Base-by-base conservation (phyloP, 1,140 invertebrate species). In the Lutraria rhynchaena region DNA sequence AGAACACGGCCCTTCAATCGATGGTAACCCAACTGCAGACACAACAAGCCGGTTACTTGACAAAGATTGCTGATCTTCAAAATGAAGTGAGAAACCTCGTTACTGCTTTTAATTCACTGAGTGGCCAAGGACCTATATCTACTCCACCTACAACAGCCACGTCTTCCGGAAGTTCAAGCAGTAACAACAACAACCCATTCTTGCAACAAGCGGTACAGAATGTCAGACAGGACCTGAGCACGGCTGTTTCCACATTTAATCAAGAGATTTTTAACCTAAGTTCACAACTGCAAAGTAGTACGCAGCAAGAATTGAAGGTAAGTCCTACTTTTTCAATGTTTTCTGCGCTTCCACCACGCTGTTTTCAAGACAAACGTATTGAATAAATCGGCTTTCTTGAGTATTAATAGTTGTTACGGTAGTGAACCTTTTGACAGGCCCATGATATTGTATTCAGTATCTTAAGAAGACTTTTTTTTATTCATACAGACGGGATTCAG, bases 251-350 rank as follows among this genome's bases (percentile, higher is more conserved):
- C 22, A 60, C 65, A 24, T 69, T 78, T 49, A 78, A 78, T 51
- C 33, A 37, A n/a, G 33, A 55, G n/a, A 60, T 78, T 4, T 78
- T 78, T n/a, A 78, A 78, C 31, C 35, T 78, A 0, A 67, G 44
- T 24, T 33, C 61, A 31, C 24, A 44, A 19, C 51, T 78, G 33
- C 46, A 63, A 44, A 37, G 4, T 24, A 55, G 69, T 29, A 27
- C 53, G 33, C 75, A 65, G n/a, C 75, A 78, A 35, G 75, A 78
- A 44, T 19, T 46, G 1, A 67, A 55, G 63, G 75, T 78, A 76
- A 46, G 22, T 33, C 3, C 22, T 58, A 58, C 24, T 22, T 58
- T 11, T 58, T 5, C 31, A 3, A 37, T 65, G 41, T 41, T 65
- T n/a, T n/a, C n/a, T 41, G 37, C 15, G 37, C 5, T 41, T n/a